A percentile compares a stretch with the other conserved stretches of the same genome.
These are phyloP conservation scores for Neosilurus mollespiculum DNA, from an alignment of 2,797 vertebrate genomes.

Conservation along the genomic window DNA sequence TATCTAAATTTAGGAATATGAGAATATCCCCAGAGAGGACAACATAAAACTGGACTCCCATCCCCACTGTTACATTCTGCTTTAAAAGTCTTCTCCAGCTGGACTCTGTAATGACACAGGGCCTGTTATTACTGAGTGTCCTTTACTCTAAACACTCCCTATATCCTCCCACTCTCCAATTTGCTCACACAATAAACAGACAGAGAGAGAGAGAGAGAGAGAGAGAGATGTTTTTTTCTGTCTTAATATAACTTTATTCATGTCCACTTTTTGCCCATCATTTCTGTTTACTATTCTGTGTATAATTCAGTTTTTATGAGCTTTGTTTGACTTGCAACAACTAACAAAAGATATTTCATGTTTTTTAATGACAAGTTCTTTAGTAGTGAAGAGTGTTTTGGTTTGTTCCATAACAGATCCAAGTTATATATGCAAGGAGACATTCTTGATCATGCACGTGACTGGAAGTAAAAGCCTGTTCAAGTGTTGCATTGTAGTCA, in stretches of 20 bases:
- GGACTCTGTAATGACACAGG: conserved; percentile 63
- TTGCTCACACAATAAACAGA: conserved; percentile 38
- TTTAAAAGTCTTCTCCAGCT: conserved; percentile 57
- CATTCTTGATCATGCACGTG: conserved; percentile 1
- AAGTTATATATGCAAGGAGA: not conserved
- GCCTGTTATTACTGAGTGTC: conserved; percentile 70
- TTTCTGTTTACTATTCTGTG: not conserved
- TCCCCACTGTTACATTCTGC: not conserved
- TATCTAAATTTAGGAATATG: not conserved
- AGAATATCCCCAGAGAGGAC: conserved; percentile 2
- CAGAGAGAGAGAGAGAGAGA: not conserved
- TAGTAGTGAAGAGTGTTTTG: conserved; percentile 2
- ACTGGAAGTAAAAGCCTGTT: not conserved
- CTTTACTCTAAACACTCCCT: conserved; percentile 70
- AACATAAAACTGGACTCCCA: not conserved
- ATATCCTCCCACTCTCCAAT: conserved; percentile 32
- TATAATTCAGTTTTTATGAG: not conserved
- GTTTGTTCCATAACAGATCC: conserved; percentile 1
- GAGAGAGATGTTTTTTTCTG: not conserved
- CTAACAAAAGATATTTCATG: conserved; percentile 15
- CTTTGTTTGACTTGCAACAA: conserved; percentile 26
- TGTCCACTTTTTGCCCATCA: not conserved
- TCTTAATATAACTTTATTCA: conserved; percentile 2
- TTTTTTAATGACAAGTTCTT: conserved; percentile 10
- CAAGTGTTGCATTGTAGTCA: not conserved